Percentiles rank a stretch among this genome's conserved stretches.
Conservation (phyloP, 2,888 invertebrate species). For the Lissonota sp. region DNA sequence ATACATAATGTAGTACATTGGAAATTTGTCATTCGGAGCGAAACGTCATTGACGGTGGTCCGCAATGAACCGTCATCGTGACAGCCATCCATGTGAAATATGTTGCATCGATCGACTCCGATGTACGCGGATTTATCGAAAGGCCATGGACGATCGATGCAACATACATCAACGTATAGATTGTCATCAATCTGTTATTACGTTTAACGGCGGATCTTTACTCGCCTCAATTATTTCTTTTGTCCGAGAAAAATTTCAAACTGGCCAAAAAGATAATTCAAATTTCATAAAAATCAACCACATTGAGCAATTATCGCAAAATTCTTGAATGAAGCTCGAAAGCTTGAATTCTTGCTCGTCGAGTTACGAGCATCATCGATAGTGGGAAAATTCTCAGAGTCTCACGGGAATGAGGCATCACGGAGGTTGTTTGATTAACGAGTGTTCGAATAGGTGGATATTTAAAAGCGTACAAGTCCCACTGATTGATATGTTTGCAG, state of each 20-base stretch:
- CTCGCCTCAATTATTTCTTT: no score
- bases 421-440: slow-evolving; percentile 70
- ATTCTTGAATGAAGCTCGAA: no score
- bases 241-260: no score
- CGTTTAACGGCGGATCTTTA: no score
- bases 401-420: not conserved
- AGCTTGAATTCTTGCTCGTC: no score
- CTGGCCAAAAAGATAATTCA: no score
- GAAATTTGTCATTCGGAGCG: slow-evolving; percentile 27
- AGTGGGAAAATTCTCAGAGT: slow-evolving; percentile 7
- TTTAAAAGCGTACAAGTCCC: slow-evolving; percentile 69
- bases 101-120: not conserved
- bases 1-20: slow-evolving; percentile 28
- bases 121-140: not conserved
- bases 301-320: no score
- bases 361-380: no score
- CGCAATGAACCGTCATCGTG: not conserved
- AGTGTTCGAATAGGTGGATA: slow-evolving; percentile 76
- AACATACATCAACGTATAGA: no score
- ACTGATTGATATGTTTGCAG: slow-evolving; percentile 83
- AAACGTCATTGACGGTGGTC: slow-evolving; percentile 31
- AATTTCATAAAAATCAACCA: no score
- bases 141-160: no score
- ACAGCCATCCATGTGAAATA: not conserved
- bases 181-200: no score